phyloP scores from a whole-genome alignment of 2,888 invertebrate species.

The Agrochola circellaris region DNA sequence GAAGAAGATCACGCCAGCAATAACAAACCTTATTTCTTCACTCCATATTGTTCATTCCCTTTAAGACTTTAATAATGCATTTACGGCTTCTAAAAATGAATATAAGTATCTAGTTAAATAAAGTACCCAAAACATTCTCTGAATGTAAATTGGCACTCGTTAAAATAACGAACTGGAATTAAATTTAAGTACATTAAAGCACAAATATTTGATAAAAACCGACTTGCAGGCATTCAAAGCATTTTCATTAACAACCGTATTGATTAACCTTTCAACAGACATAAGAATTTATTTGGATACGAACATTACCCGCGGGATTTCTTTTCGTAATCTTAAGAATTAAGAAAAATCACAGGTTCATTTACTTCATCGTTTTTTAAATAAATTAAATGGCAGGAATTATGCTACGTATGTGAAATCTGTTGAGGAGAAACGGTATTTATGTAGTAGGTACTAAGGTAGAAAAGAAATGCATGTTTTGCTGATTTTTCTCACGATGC shows the following conservation, averaged over 20 bases:
- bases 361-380: slow-evolving; percentile 1
- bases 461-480: not conserved
- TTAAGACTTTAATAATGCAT: slow-evolving; percentile 7
- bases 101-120: not conserved
- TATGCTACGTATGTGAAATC: not conserved
- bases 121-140: not conserved
- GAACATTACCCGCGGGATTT: slow-evolving; percentile 1
- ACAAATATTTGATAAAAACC: slow-evolving; percentile 45
- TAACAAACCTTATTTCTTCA: not conserved
- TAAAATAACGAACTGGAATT: slow-evolving; percentile 47
- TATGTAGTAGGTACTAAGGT: not conserved
- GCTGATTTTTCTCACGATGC: not conserved
- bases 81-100: not conserved
- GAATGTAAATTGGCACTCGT: slow-evolving; percentile 43
- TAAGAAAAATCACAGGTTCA: not conserved
- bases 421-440: not conserved
- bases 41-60: not conserved
- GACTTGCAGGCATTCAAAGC: slow-evolving; percentile 33
- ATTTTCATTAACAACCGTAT: slow-evolving; percentile 53
- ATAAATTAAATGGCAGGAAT: not conserved
- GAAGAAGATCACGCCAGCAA: too few species aligned
- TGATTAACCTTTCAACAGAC: slow-evolving; percentile 47
- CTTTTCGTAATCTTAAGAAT: slow-evolving; percentile 5
- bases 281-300: slow-evolving; percentile 50
- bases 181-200: slow-evolving; percentile 18